Evolutionary conservation across 2,797 vertebrate species (phyloP), one percentile per base, ranked within the genome.

Genomic region (Xyrichtys novacula): DNA sequence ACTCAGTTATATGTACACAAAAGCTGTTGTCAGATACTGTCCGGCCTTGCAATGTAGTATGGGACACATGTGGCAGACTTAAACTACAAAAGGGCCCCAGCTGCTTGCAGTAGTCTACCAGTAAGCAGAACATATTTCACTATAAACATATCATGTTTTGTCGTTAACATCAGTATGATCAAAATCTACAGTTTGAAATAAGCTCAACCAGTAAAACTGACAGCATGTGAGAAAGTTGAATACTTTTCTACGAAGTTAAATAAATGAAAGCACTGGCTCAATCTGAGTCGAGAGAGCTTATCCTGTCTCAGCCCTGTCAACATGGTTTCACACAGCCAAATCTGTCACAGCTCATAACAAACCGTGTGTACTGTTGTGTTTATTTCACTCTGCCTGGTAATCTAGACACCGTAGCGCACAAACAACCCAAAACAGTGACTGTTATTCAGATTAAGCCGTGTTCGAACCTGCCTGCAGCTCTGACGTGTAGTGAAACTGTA

Each of bases 381-480:
- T 73, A 62, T 71, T 53, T 54, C 28, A 29, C 28, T 25, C 36
- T 31, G 63, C 19, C 49, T 29, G 6, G 23, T 70, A 47, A 72
- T 78, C 28, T 46, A 53, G 54, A 76, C 59, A 20, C 36, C 28
- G 52, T 53, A 43, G 52, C 48, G 26, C 61, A 66, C 36, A 81
- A 69, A 81, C 67, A 81, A 62, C 66, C 63, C 22, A 48, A 60
- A 52, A 67, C 61, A 39, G 53, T 56, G 70, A 74, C 60, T 71
- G 65, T 80, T 74, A 34, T 54, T 76, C 63, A 44, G 72, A 68
- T 42, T 53, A 55, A 69, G 56, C 43, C 77, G 3, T 68, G 89
- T 80, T 80, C 19, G 38, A 76, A 88, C 88, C 64, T 80, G 87
- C 72, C 78, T 38, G 59, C 43, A 7, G 6, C 26, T 77, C 17